A percentile compares a stretch with the other conserved stretches of the same genome.
phyloP scores from a whole-genome alignment of 1,140 invertebrate species.

The Coenobita brevimanus region DNA sequence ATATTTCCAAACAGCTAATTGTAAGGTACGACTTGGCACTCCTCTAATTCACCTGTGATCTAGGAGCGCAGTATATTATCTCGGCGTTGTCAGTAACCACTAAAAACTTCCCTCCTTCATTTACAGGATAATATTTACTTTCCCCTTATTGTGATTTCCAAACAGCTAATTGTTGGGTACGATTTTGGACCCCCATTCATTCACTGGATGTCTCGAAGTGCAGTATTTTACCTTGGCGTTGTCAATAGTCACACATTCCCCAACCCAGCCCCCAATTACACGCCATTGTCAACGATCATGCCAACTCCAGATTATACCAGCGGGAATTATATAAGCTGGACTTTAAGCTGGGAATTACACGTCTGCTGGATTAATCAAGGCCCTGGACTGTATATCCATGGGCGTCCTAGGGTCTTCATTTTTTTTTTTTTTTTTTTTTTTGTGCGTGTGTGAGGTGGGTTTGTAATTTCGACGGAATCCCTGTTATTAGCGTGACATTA shows the following conservation, averaged over 20 bases:
- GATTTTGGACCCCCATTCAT: too few species aligned
- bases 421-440: too few species aligned
- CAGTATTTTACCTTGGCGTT: slow-evolving; percentile 18
- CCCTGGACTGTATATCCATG: slow-evolving; percentile 2
- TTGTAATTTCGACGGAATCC: slow-evolving; percentile 29
- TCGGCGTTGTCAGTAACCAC: too few species aligned
- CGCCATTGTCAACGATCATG: slow-evolving; percentile 58
- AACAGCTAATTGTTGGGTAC: too few species aligned
- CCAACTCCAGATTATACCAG: slow-evolving; percentile 48
- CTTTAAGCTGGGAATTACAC: slow-evolving; percentile 42
- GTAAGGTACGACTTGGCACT: too few species aligned
- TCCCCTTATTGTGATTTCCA: too few species aligned
- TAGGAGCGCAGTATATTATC: too few species aligned
- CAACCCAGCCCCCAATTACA: slow-evolving; percentile 39
- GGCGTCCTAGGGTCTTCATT: slow-evolving; percentile 15
- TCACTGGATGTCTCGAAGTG: not conserved
- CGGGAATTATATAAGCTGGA: slow-evolving; percentile 48
- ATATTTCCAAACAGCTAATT: too few species aligned
- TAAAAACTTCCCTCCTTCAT: too few species aligned
- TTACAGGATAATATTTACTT: too few species aligned
- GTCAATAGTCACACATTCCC: slow-evolving; percentile 51
- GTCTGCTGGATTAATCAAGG: slow-evolving; percentile 47
- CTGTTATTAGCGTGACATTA: slow-evolving; percentile 21
- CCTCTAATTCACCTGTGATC: too few species aligned
- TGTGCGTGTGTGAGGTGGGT: too few species aligned